Base-by-base conservation (phyloP, 2,797 vertebrate species). In the Mormyrops attenuatus region DNA sequence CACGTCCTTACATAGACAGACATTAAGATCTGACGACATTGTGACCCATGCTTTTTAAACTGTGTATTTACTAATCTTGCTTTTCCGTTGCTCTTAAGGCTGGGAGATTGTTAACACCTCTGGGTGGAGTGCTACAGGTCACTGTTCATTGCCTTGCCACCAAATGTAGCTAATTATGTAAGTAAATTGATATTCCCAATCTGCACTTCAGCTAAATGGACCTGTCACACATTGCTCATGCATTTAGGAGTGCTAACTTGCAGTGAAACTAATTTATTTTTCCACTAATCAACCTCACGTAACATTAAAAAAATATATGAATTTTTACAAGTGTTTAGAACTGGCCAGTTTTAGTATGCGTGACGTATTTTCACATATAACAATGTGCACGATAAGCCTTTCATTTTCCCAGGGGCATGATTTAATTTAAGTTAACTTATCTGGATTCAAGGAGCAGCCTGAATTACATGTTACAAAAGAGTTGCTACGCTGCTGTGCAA, bases 401-500 rank as follows among this genome's bases (percentile, higher is more conserved):
- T 41, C 13, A 20, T 85, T 85, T 57, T 63, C 55, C 50, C 47
- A 88, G 60, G 60, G 53, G 41, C 69, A 53, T 88, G 50, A 60
- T 88, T 90, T 66, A 30, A 77, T 63, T 85, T 85, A 66, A 55
- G 52, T 87, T 80, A 89, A 53, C 80, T 26, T 88, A 85, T 88
- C 77, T 88, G 41, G 52, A 26, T 49, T 50, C 26, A 52, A 53
- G 86, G 53, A 60, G 55, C 55, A 85, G 77, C 87, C 88, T 88
- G 22, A 84, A 77, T 90, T 90, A 90, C 73, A 82, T 53, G 8
- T 91, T 92, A 96, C 96, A 95, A 55, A 44, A 85, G 92, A 94
- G 93, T 94, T 94, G 95, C 91, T 94, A 91, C 91, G 93, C 93
- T 92, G 93, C 94, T 94, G 92, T 49, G 69, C 53, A 22, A n/a